Base-by-base conservation (phyloP, 2,113 vertebrate genomes). In the Corvus cornix region DNA sequence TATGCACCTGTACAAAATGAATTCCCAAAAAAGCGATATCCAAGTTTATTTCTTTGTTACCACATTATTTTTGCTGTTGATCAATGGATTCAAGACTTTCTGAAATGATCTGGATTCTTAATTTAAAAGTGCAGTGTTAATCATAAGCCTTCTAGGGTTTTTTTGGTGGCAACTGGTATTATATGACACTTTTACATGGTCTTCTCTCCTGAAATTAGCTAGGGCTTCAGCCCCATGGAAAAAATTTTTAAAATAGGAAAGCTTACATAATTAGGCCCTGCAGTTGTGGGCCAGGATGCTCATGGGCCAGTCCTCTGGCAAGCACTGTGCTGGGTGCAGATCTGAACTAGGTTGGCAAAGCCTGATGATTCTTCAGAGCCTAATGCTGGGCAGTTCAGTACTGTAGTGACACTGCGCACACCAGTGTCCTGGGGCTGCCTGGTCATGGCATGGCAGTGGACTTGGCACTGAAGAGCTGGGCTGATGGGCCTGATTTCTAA, bases 361-460 rank as follows among this genome's bases (percentile, higher is more conserved):
- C 17, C 69, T 69, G n/a, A 0, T 39, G 43, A 5, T 49, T 56
- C 14, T 26, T 44, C 43, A 52, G 58, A 43, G 48, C 30, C 26
- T 5, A 2, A 2, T 6, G 6, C 43, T 2, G 5, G 35, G 37
- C 84, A 16, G 3, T 23, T 51, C 12, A 4, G 9, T 6, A 1
- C 3, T n/a, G 51, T 68, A 52, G 68, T 27, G 23, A 13, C 20
- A 23, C 69, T 46, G 39, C 60, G 39, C 60, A 10, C 53, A 26
- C 8, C 62, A 8, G 14, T 0, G 0, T 26, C 22, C 63, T 58
- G 8, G 1, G n/a, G 30, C 75, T 66, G 27, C 1, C 0, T 33
- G 33, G 6, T 22, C 13, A 22, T 37, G 49, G 52, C 68, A 2
- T 4, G 26, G 41, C 17, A 58, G 21, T 16, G n/a, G 16, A 11